Evolutionary conservation across 2,888 invertebrate species (phyloP).

Genomic region (Athripsodes cinereus): DNA sequence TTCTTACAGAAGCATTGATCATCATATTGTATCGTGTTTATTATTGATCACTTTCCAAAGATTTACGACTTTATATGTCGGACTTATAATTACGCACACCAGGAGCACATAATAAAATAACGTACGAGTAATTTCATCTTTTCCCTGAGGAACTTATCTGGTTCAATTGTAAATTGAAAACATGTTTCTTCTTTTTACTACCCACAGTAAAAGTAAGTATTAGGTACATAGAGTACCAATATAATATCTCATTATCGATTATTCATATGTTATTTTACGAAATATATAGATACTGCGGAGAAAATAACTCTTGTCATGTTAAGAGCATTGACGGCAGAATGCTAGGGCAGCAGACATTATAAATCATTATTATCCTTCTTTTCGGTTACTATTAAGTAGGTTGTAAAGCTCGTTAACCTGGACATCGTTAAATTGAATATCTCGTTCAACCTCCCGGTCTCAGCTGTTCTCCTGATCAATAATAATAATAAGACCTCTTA

Average conservation of each 20-base stretch:
- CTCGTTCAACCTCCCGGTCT: conserved; percentile 7
- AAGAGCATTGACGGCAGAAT: neutral
- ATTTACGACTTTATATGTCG: neutral
- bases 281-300: neutral
- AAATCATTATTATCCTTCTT: conserved; percentile 25
- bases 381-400: conserved; percentile 20
- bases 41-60: neutral
- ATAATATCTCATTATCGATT: neutral
- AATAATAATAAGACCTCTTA: conserved; percentile 12
- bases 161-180: neutral
- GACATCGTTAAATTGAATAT: conserved; percentile 26
- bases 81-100: neutral
- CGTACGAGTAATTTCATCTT: neutral
- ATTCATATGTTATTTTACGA: too few relatives aligned
- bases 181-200: neutral
- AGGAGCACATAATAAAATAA: conserved; percentile 1
- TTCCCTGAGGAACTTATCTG: neutral
- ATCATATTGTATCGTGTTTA: too few relatives aligned
- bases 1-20: too few relatives aligned
- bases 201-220: neutral
- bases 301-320: conserved; percentile 2
- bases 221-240: too few relatives aligned
- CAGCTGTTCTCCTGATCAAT: conserved; percentile 16
- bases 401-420: conserved; percentile 17
- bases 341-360: conserved; percentile 21